Evolutionary conservation across 37 sponge, comb jelly and placozoan species (phyloP), one percentile per base, ranked within the genome.

Genomic region (Dysidea cf. avara): DNA sequence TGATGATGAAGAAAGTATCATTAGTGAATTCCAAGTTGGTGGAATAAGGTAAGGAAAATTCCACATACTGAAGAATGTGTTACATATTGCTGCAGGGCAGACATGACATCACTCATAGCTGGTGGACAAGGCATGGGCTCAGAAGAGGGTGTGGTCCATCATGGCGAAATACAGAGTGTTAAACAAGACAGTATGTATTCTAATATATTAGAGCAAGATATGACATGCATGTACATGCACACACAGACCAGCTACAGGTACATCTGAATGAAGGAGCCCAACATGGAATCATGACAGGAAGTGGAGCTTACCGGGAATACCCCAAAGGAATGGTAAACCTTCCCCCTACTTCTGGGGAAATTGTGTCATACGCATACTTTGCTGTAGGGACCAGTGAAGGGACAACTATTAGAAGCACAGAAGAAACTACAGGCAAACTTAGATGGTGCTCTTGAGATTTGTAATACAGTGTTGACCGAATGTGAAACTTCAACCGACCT

Each of bases 1-100:
- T 6, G 82, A 80, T 12, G 88, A 86, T 34, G 89, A 93, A 54
- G 89, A 87, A 24, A 76, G 76, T 51, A 80, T 87, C 76, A 84
- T 92, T 47, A 56, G 69, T 24, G 93, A 92, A 36, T 65, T 52
- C 38, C 77, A 87, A 35, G 78, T 84, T 6, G 83, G 71, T 47
- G 62, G 81, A 16, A 72, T 77, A 34, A 80, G 61, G 90, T 90
- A 58, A 77, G 76, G 11, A 11, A 6, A 30, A n/a, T 28, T 16
- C 52, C n/a, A n/a, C n/a, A n/a, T n/a, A n/a, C n/a, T n/a, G n/a
- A n/a, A n/a, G n/a, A n/a, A n/a, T n/a, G n/a, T 50, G 17, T 50
- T 17, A 18, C 52, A 18, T 17, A 18, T 48, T 29, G 34, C 2
- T 50, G 2, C 30, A 79, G 86, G 50, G 90, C 90, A 0, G 51